Evolutionary conservation across 2,113 vertebrate species (phyloP), one percentile per base, ranked within the genome.

Genomic region (Plotosus lineatus): DNA sequence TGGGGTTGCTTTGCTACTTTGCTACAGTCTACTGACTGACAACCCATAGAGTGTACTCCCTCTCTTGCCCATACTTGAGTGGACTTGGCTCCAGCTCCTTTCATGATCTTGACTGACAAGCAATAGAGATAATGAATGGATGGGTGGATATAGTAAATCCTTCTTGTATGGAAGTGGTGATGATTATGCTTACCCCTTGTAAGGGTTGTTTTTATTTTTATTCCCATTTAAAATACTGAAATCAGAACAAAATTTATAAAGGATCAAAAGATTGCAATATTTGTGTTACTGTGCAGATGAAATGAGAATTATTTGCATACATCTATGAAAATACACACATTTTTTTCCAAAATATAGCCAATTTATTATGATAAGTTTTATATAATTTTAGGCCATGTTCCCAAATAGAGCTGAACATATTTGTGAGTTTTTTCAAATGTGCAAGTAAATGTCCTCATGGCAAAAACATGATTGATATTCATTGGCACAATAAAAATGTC

Each of bases 401-500:
- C 42, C 31, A 48, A 74, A 26, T 61, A 55, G 81, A 83, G 60
- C 55, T 21, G 42, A 83, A 80, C 33, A 55, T 85, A 48, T 79
- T 75, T 83, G 77, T 78, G 68, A 83, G 28, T 85, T 86, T 74
- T 93, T 91, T 84, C 87, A 88, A 86, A 88, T 78, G 86, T 88
- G 80, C 90, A 90, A 93, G 88, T 88, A 87, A 82, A 91, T 91
- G 89, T 92, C 93, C 91, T 88, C 85, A 80, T 85, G 89, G 87
- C 82, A 89, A 91, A 93, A 92, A 92, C 87, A 90, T 92, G 90
- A 94, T 92, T 91, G 91, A 94, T 94, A 93, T 91, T 91, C 90
- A 94, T 94, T 93, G 91, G 92, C 92, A 93, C 91, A 84, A 86
- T 88, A 89, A 84, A 92, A 94, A 94, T 94, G 92, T 93, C 93